These are phyloP conservation scores for Pseudococcus viburni DNA, from an alignment of 2,888 invertebrate species.

Conservation along the genomic window DNA sequence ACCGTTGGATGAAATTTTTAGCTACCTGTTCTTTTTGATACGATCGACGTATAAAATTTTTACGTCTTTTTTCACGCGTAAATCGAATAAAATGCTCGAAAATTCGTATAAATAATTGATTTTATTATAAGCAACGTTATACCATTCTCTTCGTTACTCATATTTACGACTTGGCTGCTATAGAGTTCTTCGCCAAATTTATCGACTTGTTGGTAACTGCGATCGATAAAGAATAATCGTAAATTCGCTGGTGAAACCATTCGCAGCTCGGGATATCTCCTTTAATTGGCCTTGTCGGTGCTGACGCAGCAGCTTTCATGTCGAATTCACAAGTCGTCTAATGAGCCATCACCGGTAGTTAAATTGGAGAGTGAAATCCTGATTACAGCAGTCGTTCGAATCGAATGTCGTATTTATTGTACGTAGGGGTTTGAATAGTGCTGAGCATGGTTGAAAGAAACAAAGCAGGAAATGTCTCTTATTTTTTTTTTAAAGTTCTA, in stretches of 20 bases:
- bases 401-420: too few species aligned
- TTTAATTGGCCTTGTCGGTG: background rate
- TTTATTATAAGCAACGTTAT: background rate
- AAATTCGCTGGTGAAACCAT: background rate
- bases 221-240: slow-evolving; percentile 15
- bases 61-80: slow-evolving; percentile 36
- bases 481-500: too few species aligned
- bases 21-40: background rate
- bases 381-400: too few species aligned
- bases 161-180: background rate
- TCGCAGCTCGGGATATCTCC: background rate
- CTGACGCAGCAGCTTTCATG: too few species aligned
- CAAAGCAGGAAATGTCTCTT: too few species aligned
- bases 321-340: too few species aligned
- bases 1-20: too few species aligned
- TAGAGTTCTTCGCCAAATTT: background rate
- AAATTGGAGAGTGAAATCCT: too few species aligned
- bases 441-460: too few species aligned
- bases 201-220: slow-evolving; percentile 27
- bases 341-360: too few species aligned
- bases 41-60: slow-evolving; percentile 29
- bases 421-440: too few species aligned
- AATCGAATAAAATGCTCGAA: background rate
- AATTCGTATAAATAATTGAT: slow-evolving; percentile 54
- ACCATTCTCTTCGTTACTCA: background rate